Conservation (phyloP, 2,888 invertebrate genomes). For the Copidosoma aretas region DNA sequence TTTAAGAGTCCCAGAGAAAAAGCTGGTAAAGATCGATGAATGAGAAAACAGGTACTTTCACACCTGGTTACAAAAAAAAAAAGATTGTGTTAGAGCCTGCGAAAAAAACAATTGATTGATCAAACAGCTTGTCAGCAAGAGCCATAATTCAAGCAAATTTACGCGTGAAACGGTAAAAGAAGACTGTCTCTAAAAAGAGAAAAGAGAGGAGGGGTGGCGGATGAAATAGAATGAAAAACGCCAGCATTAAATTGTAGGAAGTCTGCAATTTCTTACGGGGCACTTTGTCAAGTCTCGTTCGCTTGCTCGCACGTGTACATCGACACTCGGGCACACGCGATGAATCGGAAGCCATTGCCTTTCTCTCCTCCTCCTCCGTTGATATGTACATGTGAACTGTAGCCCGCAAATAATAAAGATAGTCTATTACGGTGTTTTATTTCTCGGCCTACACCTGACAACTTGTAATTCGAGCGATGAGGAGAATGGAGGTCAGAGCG, state of each 20-base stretch:
- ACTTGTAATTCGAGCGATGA: too few species aligned
- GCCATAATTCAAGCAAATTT: too few species aligned
- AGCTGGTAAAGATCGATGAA: too few species aligned
- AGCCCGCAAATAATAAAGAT: background rate
- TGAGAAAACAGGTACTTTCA: too few species aligned
- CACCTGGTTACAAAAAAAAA: background rate
- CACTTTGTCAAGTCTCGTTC: conserved; percentile 19
- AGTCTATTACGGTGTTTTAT: background rate
- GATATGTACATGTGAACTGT: too few species aligned
- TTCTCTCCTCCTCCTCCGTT: background rate
- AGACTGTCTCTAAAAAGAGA: background rate
- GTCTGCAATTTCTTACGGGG: conserved; percentile 25
- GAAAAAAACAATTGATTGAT: background rate
- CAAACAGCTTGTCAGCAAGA: too few species aligned
- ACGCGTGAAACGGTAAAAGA: background rate
- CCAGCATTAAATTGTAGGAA: background rate
- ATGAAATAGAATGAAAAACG: background rate
- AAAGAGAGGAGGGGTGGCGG: background rate
- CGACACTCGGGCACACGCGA: background rate
- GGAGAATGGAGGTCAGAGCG: too few species aligned
- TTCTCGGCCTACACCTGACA: background rate
- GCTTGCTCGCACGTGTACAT: background rate
- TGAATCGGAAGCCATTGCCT: conserved; percentile 7
- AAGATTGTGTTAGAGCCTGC: background rate
- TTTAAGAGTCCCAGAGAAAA: too few species aligned